Evolutionary conservation across 2,113 vertebrate genomes (phyloP), one percentile per base, ranked within the genome.

Genomic region (Caranx melampygus): DNA sequence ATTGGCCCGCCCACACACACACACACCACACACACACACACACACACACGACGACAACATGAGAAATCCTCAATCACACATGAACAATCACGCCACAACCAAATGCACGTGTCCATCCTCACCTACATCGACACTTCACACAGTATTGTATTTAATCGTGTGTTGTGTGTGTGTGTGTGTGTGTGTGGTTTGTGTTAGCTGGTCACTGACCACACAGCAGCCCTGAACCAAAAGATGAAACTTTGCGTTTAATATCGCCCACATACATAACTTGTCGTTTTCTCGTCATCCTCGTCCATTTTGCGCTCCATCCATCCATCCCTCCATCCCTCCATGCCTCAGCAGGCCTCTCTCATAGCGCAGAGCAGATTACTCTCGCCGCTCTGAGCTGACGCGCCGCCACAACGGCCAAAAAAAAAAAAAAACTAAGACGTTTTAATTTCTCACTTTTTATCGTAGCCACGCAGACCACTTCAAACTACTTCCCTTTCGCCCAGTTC

Each of bases 391-490:
- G 60, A 26, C 60, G 78, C n/a, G 44, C 52, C 51, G 67, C 69
- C 78, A 67, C 85, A 80, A 44, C 12, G 37, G 87, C 91, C n/a
- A n/a, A 84, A 49, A 18, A 8, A 55, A 26, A 74, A 84, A 60
- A 85, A 89, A 69, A 85, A 90, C 91, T 93, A 89, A 94, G 89
- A 91, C 87, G 67, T 93, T 90, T 91, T 92, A 85, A 91, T 94
- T 94, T 92, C 87, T 89, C 86, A 92, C 88, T 88, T 94, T 95
- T 95, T 93, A 95, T 95, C 95, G 40, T 89, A 74, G 84, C 90
- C 69, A 74, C 75, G 83, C 94, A 95, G 94, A 72, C 94, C 87
- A 85, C 84, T 92, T 83, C 66, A 83, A 87, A 93, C 90, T 80
- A 85, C 85, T 92, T 92, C 86, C 86, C 90, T 84, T 84, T 83